phyloP scores from a whole-genome alignment of 2,113 vertebrate species.

The Pachypanchax playfairii region DNA sequence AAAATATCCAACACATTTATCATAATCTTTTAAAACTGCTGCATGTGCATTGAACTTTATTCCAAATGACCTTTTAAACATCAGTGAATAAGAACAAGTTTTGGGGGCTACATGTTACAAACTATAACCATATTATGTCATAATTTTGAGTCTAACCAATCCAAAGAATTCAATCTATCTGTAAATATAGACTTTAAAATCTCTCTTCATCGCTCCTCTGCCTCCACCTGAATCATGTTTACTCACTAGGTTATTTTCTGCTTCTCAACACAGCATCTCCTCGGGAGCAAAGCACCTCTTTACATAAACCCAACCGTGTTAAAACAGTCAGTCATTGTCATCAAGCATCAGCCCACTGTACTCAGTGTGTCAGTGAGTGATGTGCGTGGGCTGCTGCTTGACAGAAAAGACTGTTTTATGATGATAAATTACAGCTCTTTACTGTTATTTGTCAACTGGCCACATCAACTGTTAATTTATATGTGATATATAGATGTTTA shows the following conservation, averaged over 20 bases:
- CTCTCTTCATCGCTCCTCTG: neutral
- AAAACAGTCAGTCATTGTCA: neutral
- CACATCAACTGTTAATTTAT: neutral
- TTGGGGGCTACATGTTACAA: too few species aligned
- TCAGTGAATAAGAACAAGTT: too few species aligned
- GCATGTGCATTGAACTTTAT: too few species aligned
- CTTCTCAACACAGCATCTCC: neutral
- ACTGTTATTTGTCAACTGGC: neutral
- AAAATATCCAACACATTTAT: too few species aligned
- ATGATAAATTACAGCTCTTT: neutral
- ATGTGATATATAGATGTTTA: neutral
- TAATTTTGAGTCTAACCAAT: too few species aligned
- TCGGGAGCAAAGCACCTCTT: neutral
- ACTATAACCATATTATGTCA: too few species aligned
- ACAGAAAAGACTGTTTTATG: neutral
- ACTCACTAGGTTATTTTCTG: constrained; percentile 12
- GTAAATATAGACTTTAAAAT: neutral
- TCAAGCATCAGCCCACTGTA: neutral
- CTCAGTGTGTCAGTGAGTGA: neutral
- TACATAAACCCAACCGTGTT: neutral
- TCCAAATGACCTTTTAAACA: too few species aligned
- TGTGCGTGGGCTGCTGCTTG: neutral
- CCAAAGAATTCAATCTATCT: too few species aligned
- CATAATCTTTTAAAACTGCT: too few species aligned
- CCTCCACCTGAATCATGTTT: neutral